Conservation (phyloP, 2,888 invertebrate genomes). For the Bedellia somnulentella region DNA sequence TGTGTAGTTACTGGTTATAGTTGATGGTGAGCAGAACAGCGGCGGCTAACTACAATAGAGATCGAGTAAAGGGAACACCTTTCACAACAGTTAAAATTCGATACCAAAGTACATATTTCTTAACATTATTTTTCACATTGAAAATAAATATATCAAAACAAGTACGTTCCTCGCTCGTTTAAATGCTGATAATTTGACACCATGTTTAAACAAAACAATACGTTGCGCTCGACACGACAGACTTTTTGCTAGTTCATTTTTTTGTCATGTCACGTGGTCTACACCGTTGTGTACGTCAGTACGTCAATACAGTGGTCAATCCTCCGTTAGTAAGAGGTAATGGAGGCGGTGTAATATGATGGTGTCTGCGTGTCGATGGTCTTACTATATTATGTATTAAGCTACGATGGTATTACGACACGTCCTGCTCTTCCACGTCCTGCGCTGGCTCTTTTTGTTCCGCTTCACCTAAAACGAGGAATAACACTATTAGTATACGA, state of each 20-base stretch:
- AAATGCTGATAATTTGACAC: conserved; percentile 39
- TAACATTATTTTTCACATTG: conserved; percentile 37
- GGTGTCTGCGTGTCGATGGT: no score
- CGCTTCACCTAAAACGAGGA: conserved; percentile 69
- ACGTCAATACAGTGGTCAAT: no score
- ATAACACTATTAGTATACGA: no score
- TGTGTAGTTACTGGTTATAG: no score
- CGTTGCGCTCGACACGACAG: no score
- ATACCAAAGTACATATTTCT: conserved; percentile 52
- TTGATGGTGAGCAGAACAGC: conserved; percentile 10
- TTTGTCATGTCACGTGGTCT: no score
- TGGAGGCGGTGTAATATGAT: no score
- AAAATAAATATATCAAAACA: conserved; percentile 54
- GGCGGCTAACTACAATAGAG: conserved; percentile 18
- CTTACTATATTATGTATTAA: no score
- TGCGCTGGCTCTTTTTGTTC: conserved; percentile 90
- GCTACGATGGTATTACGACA: no score
- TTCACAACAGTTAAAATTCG: conserved; percentile 42
- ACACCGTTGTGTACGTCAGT: no score
- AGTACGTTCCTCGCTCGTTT: conserved; percentile 31
- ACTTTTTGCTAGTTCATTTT: no score
- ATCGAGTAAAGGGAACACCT: conserved; percentile 34
- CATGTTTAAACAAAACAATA: conserved; percentile 27
- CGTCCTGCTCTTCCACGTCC: conserved; percentile 94
- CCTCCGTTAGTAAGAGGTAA: no score